Evolutionary conservation across 2,888 invertebrate species (phyloP).

Genomic region (Trissoscelio sp.): DNA sequence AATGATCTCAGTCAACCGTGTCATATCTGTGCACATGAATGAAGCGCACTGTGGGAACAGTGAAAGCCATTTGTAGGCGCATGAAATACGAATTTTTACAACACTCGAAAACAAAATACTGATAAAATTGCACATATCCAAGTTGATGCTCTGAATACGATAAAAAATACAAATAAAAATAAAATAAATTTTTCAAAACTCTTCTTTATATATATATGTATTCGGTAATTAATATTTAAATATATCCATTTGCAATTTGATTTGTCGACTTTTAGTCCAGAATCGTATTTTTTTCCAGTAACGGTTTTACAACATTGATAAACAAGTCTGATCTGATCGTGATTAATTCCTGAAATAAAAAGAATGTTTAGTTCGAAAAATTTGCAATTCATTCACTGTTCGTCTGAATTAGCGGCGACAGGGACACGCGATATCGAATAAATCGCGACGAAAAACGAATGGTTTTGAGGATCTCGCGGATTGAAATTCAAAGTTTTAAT

Average conservation of each 20-base stretch:
- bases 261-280: too few relatives aligned
- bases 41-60: constrained; percentile 35
- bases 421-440: constrained; percentile 32
- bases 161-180: too few relatives aligned
- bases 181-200: too few relatives aligned
- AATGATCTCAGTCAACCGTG: constrained; percentile 42
- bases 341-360: constrained; percentile 14
- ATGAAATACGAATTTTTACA: constrained; percentile 8
- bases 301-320: too few relatives aligned
- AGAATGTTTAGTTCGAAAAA: neutral
- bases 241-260: too few relatives aligned
- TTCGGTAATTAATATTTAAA: too few relatives aligned
- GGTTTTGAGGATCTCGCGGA: constrained; percentile 74
- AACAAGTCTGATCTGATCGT: neutral
- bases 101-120: constrained; percentile 20
- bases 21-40: constrained; percentile 47
- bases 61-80: constrained; percentile 21
- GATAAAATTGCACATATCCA: constrained; percentile 8
- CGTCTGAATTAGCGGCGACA: constrained; percentile 25
- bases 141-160: constrained; percentile 2
- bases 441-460: constrained; percentile 58
- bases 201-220: too few relatives aligned
- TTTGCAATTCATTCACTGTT: constrained; percentile 54
- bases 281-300: too few relatives aligned
- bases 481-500: constrained; percentile 77